Conservation (phyloP, 2,113 vertebrate genomes). For the Dascyllus trimaculatus region DNA sequence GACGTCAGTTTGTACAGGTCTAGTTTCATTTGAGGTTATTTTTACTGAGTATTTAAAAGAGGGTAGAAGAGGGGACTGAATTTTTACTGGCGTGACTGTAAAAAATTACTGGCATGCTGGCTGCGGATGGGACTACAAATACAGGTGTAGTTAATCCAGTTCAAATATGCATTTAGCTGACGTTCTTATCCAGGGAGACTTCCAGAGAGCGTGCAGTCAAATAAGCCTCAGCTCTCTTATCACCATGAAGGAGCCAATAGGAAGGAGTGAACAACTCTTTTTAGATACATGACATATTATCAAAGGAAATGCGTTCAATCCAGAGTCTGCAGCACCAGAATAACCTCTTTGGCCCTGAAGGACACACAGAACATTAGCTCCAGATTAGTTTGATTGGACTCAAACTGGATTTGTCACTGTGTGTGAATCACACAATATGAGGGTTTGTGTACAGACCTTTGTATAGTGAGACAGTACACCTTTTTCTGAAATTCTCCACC, state of each 20-base stretch:
- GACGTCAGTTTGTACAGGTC: slow-evolving; percentile 52
- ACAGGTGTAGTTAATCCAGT: slow-evolving; percentile 51
- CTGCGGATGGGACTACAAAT: slow-evolving; percentile 15
- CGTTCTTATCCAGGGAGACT: slow-evolving; percentile 30
- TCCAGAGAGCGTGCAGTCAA: slow-evolving; percentile 22
- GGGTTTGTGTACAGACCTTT: slow-evolving; percentile 16
- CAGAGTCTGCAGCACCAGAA: neutral
- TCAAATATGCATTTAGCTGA: slow-evolving; percentile 41
- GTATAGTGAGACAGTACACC: slow-evolving; percentile 4
- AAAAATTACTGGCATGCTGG: slow-evolving; percentile 28
- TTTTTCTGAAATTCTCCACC: slow-evolving; percentile 24
- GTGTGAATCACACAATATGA: slow-evolving; percentile 22
- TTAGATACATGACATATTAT: slow-evolving; percentile 22
- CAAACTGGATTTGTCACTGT: slow-evolving; percentile 10
- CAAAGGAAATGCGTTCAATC: slow-evolving; percentile 17
- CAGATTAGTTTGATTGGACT: slow-evolving; percentile 10
- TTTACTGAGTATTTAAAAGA: slow-evolving; percentile 46
- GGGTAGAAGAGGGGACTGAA: slow-evolving; percentile 2
- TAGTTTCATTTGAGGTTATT: slow-evolving; percentile 58
- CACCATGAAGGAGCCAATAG: slow-evolving; percentile 20
- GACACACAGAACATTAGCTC: slow-evolving; percentile 29
- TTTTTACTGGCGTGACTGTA: slow-evolving; percentile 32
- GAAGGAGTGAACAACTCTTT: slow-evolving; percentile 21
- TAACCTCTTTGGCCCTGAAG: slow-evolving; percentile 14
- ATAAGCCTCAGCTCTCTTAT: slow-evolving; percentile 34